These are phyloP conservation scores for Thalassaphorura encarpata DNA, from an alignment of 1,140 invertebrate genomes.

Conservation along the genomic window DNA sequence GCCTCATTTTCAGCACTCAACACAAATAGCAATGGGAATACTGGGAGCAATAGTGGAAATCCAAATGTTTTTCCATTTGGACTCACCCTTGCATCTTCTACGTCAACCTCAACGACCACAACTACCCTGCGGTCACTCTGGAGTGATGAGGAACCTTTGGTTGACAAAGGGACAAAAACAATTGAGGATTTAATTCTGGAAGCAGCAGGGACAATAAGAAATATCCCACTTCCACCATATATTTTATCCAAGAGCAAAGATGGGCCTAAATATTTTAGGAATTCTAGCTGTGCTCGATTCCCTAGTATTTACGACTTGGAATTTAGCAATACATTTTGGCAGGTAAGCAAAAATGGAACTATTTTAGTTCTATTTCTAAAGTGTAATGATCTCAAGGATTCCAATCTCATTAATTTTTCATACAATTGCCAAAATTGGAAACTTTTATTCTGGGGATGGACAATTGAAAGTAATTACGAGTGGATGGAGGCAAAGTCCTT, in stretches of 20 bases:
- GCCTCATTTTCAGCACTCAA: neutral
- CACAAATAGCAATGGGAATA: slow-evolving; percentile 2
- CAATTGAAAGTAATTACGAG: too few relatives aligned
- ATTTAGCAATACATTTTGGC: slow-evolving; percentile 85
- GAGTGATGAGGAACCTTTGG: slow-evolving; percentile 43
- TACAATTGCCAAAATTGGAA: too few relatives aligned
- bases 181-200: slow-evolving; percentile 65
- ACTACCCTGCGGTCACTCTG: slow-evolving; percentile 16
- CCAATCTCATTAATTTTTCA: neutral
- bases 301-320: slow-evolving; percentile 77
- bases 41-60: neutral
- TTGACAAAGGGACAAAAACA: slow-evolving; percentile 54
- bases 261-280: slow-evolving; percentile 53
- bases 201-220: slow-evolving; percentile 43
- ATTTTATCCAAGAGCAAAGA: slow-evolving; percentile 49
- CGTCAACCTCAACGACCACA: slow-evolving; percentile 10
- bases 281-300: slow-evolving; percentile 64
- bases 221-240: slow-evolving; percentile 30
- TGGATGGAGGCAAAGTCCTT: too few relatives aligned
- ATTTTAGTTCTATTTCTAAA: neutral
- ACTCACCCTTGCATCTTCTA: slow-evolving; percentile 9
- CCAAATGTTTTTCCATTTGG: neutral
- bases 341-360: slow-evolving; percentile 23
- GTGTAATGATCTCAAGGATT: neutral
- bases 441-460: too few relatives aligned